Evolutionary conservation across 2,888 invertebrate species (phyloP).

Genomic region (Amphiduros pacificus): DNA sequence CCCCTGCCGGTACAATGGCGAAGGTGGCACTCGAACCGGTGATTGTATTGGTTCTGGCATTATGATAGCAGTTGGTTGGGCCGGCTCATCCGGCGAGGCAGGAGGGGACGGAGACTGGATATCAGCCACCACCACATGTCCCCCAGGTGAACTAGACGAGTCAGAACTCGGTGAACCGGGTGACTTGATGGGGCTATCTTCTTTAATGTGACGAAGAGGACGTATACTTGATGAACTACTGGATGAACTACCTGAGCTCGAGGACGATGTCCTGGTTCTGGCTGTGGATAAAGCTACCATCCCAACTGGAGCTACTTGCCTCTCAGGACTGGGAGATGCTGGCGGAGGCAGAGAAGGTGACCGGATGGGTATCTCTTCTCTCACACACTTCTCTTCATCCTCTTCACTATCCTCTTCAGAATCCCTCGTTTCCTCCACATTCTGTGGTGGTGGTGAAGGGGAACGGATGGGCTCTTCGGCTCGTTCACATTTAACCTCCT

Average conservation of each 20-base stretch:
- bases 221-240: too few relatives aligned
- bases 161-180: constrained; percentile 1
- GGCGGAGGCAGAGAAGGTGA: constrained; percentile 2
- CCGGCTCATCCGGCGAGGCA: constrained; percentile 1
- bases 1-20: too few relatives aligned
- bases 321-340: background rate
- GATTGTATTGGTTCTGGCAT: too few relatives aligned
- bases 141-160: too few relatives aligned
- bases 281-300: too few relatives aligned
- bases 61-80: too few relatives aligned
- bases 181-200: constrained; percentile 5
- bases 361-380: background rate
- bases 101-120: constrained; percentile 7
- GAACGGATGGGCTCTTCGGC: background rate
- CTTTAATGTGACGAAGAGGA: too few relatives aligned
- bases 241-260: too few relatives aligned
- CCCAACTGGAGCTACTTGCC: too few relatives aligned
- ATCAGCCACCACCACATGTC: background rate
- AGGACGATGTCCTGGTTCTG: too few relatives aligned
- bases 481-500: background rate
- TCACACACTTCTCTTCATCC: background rate
- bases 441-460: background rate
- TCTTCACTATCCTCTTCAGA: background rate
- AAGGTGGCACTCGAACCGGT: too few relatives aligned
- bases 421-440: background rate